Percentiles rank a stretch among this genome's conserved stretches.
Conservation (phyloP, 2,113 vertebrate genomes). For the Laticauda colubrina region DNA sequence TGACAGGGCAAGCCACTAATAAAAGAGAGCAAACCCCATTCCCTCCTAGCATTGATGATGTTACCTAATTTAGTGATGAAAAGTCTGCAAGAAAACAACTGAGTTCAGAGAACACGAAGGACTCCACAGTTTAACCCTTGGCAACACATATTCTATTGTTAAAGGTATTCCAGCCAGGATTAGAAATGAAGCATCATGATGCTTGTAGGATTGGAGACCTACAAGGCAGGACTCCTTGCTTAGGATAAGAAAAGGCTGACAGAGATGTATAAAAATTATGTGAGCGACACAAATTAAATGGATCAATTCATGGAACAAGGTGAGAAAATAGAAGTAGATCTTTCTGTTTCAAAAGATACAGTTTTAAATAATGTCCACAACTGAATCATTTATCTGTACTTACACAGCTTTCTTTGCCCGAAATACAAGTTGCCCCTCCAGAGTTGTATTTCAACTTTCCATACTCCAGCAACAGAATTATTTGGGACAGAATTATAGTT, state of each 20-base stretch:
- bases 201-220: neutral
- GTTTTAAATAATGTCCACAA: neutral
- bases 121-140: too few species aligned
- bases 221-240: neutral
- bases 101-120: too few species aligned
- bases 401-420: neutral
- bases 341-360: neutral
- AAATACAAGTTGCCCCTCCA: neutral
- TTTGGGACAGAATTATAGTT: neutral
- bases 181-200: neutral
- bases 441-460: neutral
- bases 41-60: too few species aligned
- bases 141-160: too few species aligned
- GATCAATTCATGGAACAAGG: neutral
- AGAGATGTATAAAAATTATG: neutral
- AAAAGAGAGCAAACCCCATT: too few species aligned
- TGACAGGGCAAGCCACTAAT: too few species aligned
- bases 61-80: too few species aligned
- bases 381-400: neutral
- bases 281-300: neutral
- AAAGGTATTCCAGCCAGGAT: neutral
- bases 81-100: too few species aligned
- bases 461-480: neutral
- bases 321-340: neutral
- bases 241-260: neutral